Base-by-base conservation (phyloP, 92 coral and sea anemone species). In the Umimayanthus chanpuru region DNA sequence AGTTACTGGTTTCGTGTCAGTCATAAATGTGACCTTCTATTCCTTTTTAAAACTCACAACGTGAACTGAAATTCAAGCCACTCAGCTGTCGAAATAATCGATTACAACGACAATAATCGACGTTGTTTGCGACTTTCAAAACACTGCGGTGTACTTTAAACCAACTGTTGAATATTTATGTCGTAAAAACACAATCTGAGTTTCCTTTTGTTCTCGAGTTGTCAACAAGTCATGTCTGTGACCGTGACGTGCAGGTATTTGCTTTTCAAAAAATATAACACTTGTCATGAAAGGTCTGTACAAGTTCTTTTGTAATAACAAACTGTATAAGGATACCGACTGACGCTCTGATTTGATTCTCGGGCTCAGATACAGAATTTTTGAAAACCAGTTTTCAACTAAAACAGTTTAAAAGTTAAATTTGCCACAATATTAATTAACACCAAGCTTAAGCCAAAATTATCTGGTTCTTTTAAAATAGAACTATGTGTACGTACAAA, bases 131-230 rank as follows among this genome's bases (percentile, higher is more conserved):
- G 40, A 3, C 23, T 74, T 9, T 74, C 41, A 18, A 18, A 74
- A 74, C 79, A 73, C 78, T 36, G 47, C 47, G 18, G 79, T 39
- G 79, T 14, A 15, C 79, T 75, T 39, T 75, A 28, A 28, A 75
- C 50, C 25, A 74, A 75, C 79, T 75, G 79, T 39, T 75, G 79
- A 75, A 75, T 75, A 75, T 75, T 75, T 36, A 75, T 75, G 14
- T 30, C 23, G 15, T 36, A 30, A 30, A 73, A 32, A 32, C 16
- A 73, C 47, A 20, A 70, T 68, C 11, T 68, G 21, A 55, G 6
- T 18, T 61, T 23, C 25, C 68, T 12, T 71, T 71, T 71, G 39
- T 71, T 32, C 77, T 36, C n/a, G 43, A 14, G 3, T 1, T 73
- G 77, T 73, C 68, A 61, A 12, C 23, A 39, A 73, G 25, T 73